These are phyloP conservation scores for Alexandromys fortis DNA, from an alignment of 2,113 vertebrate species.

Conservation along the genomic window DNA sequence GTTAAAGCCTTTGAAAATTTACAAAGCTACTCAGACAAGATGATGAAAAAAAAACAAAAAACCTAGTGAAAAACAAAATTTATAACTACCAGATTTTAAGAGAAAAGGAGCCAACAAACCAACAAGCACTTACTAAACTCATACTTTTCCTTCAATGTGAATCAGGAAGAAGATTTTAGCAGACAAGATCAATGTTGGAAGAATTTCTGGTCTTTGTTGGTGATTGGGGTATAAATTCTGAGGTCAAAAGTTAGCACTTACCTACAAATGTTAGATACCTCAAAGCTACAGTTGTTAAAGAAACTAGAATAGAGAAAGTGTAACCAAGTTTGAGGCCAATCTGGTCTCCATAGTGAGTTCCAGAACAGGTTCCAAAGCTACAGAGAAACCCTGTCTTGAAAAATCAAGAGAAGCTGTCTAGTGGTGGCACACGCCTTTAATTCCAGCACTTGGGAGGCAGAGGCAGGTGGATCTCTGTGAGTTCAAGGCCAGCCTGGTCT, in stretches of 20 bases:
- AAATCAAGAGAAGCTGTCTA: too few species aligned
- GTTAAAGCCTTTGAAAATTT: slow-evolving; percentile 32
- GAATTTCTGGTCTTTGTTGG: background rate
- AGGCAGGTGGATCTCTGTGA: too few species aligned
- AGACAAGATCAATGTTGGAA: background rate
- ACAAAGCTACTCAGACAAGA: background rate
- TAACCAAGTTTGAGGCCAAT: background rate
- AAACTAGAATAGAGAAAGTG: background rate
- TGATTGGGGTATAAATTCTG: background rate
- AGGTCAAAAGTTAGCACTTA: slow-evolving; percentile 6
- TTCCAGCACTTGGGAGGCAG: too few species aligned
- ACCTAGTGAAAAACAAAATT: slow-evolving; percentile 36
- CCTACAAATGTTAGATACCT: background rate
- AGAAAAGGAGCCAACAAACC: slow-evolving; percentile 30
- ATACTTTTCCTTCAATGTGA: background rate
- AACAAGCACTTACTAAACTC: slow-evolving; percentile 19
- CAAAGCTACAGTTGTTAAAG: background rate
- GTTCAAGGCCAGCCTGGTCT: too few species aligned
- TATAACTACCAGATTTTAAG: slow-evolving; percentile 10
- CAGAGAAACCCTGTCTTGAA: too few species aligned
- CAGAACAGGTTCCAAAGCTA: too few species aligned
- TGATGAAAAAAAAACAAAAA: slow-evolving; percentile 21
- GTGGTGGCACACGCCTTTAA: too few species aligned
- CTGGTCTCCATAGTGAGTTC: too few species aligned
- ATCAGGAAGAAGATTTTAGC: background rate